These are phyloP conservation scores for Apis dorsata DNA, from an alignment of 1,140 invertebrate species.

Conservation along the genomic window DNA sequence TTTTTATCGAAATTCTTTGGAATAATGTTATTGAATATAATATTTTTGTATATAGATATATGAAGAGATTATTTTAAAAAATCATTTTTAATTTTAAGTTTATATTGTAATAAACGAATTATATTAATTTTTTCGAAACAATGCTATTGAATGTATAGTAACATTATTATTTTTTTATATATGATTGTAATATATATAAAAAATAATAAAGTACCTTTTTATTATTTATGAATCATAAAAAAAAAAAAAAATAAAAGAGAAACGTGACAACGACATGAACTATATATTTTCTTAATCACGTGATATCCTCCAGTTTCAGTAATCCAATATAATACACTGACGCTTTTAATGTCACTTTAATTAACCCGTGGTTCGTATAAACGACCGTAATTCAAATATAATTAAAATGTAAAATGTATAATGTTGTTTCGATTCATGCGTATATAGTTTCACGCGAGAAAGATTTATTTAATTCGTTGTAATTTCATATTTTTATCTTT, in stretches of 20 bases:
- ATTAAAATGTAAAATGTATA: constrained; percentile 19
- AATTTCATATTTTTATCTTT: neutral
- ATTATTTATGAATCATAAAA: constrained; percentile 35
- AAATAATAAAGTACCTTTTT: neutral
- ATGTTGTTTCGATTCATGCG: neutral
- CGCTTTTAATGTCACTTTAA: constrained; percentile 48
- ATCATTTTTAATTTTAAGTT: too few relatives aligned
- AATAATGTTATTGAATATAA: too few relatives aligned
- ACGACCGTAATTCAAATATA: constrained; percentile 25
- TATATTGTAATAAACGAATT: too few relatives aligned
- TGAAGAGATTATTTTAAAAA: too few relatives aligned
- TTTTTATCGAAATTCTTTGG: too few relatives aligned
- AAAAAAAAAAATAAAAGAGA: neutral
- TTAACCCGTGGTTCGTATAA: constrained; percentile 28
- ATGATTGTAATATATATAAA: constrained; percentile 2
- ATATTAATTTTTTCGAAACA: too few relatives aligned
- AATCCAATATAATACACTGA: neutral
- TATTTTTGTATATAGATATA: too few relatives aligned
- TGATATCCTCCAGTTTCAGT: neutral
- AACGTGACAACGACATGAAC: neutral
- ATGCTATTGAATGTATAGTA: too few relatives aligned
- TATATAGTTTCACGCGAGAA: too few relatives aligned
- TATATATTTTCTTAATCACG: constrained; percentile 50
- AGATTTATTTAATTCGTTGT: neutral
- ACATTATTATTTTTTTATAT: too few relatives aligned